Evolutionary conservation across 2,797 vertebrate species (phyloP).

Genomic region (Hybognathus amarus): DNA sequence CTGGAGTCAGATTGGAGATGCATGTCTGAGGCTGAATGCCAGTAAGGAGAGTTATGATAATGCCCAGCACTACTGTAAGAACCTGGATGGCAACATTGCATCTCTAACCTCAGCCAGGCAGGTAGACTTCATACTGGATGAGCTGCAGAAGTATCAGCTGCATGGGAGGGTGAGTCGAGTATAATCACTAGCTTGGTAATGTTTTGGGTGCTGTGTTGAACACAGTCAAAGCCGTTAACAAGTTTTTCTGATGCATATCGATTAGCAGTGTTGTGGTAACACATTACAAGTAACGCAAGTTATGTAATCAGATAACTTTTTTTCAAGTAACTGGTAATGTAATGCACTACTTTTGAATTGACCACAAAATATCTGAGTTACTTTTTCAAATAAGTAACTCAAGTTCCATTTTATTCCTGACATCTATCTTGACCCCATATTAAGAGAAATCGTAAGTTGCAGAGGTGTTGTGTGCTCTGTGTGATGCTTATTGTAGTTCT

Average conservation of each 20-base stretch:
- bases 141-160: conserved; percentile 83
- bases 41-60: conserved; percentile 86
- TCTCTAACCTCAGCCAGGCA: conserved; percentile 84
- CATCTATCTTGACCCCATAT: background rate
- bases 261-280: background rate
- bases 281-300: background rate
- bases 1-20: conserved; percentile 87
- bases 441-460: too few relatives aligned
- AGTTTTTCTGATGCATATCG: background rate
- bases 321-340: too few relatives aligned
- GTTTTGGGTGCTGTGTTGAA: background rate
- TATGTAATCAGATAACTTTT: background rate
- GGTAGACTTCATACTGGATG: conserved; percentile 86
- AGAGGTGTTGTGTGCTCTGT: too few relatives aligned
- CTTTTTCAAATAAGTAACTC: background rate
- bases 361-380: background rate
- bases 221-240: background rate
- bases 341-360: background rate
- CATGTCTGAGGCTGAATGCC: conserved; percentile 85
- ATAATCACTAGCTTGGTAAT: background rate
- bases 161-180: conserved; percentile 71
- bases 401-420: background rate
- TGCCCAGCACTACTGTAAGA: conserved; percentile 86
- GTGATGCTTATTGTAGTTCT: too few relatives aligned
- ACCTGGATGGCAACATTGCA: conserved; percentile 83